Conservation (phyloP, 1,140 invertebrate genomes). For the Lamellibrachia luymesi region DNA sequence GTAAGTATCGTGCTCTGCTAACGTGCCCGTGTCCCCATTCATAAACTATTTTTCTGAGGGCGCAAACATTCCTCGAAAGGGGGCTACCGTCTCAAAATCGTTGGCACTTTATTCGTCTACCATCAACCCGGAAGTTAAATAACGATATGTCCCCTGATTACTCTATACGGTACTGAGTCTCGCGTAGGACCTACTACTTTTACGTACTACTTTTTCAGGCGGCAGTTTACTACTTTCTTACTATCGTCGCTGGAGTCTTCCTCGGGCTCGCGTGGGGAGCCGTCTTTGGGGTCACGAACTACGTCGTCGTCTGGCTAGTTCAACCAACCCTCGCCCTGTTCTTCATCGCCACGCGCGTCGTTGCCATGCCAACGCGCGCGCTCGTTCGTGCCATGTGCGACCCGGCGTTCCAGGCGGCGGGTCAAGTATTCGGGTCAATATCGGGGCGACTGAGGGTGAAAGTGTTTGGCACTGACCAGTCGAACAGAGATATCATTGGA, state of each 20-base stretch:
- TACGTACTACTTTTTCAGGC: background rate
- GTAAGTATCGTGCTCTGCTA: too few species aligned
- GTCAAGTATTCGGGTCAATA: constrained; percentile 19
- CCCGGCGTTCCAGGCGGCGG: constrained; percentile 17
- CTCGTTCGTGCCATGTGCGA: constrained; percentile 11
- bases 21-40: too few species aligned
- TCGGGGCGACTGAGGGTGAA: constrained; percentile 16
- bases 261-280: constrained; percentile 21
- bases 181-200: background rate
- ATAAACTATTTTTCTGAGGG: background rate
- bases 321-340: constrained; percentile 11
- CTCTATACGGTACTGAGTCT: background rate
- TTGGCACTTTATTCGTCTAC: too few species aligned
- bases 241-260: constrained; percentile 18
- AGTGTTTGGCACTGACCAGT: constrained; percentile 9
- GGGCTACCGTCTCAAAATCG: background rate
- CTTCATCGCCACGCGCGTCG: constrained; percentile 7
- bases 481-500: background rate
- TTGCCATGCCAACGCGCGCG: constrained; percentile 20
- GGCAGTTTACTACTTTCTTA: constrained; percentile 19
- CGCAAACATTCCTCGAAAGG: background rate
- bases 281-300: constrained; percentile 14
- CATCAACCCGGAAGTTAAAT: background rate
- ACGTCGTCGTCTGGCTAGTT: constrained; percentile 16
- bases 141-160: background rate